These are phyloP conservation scores for Manduca sexta DNA, from an alignment of 1,140 invertebrate species.

Conservation along the genomic window DNA sequence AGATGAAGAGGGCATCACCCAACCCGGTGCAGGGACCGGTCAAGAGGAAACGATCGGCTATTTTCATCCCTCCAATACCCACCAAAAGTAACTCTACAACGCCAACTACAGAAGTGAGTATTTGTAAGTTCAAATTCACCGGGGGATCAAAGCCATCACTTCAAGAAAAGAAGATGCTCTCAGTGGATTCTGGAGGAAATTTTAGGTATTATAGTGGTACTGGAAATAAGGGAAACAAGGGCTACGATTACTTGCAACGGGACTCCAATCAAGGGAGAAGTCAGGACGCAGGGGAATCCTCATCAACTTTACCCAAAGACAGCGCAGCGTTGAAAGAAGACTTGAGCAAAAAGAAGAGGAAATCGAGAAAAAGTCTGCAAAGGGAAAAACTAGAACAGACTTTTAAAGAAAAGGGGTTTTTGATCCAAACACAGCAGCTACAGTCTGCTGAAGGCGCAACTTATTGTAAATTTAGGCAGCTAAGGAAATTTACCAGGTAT, in stretches of 20 bases:
- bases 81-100: slow-evolving; percentile 80
- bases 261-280: slow-evolving; percentile 77
- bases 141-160: slow-evolving; percentile 88
- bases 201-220: slow-evolving; percentile 88
- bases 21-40: slow-evolving; percentile 65
- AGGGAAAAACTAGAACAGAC: slow-evolving; percentile 92
- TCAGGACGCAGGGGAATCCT: slow-evolving; percentile 26
- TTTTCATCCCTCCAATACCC: slow-evolving; percentile 86
- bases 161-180: slow-evolving; percentile 93
- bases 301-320: slow-evolving; percentile 8
- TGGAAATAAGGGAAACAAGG: slow-evolving; percentile 83
- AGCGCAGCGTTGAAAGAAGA: slow-evolving; percentile 52
- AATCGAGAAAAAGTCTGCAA: slow-evolving; percentile 86
- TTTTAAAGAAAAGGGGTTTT: slow-evolving; percentile 92
- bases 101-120: slow-evolving; percentile 87
- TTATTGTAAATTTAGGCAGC: slow-evolving; percentile 93
- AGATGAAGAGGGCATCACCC: slow-evolving; percentile 43
- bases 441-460: slow-evolving; percentile 93
- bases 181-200: slow-evolving; percentile 89
- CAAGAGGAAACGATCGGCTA: slow-evolving; percentile 85
- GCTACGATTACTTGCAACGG: slow-evolving; percentile 84
- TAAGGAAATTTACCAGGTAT: slow-evolving; percentile 93
- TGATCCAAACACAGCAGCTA: slow-evolving; percentile 93
- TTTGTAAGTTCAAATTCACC: slow-evolving; percentile 95
- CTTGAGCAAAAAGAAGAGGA: slow-evolving; percentile 77